phyloP scores from a whole-genome alignment of 2,797 vertebrate species.

The Neoniphon sammara region DNA sequence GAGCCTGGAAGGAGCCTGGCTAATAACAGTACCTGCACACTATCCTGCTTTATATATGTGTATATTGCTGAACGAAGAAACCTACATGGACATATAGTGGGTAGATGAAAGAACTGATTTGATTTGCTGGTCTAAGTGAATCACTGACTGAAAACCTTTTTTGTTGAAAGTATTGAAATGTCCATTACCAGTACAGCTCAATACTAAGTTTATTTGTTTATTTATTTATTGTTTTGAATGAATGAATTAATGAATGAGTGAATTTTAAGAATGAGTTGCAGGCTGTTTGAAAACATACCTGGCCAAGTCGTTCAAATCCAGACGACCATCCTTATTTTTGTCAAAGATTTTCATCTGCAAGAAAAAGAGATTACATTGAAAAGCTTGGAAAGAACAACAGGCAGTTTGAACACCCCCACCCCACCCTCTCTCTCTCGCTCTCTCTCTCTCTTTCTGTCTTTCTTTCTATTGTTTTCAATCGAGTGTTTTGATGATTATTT shows the following conservation, averaged over 20 bases:
- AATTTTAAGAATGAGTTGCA: not conserved
- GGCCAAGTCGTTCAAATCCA: conserved; percentile 96
- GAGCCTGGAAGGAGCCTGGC: too few relatives aligned
- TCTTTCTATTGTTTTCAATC: not conserved
- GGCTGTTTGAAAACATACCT: conserved; percentile 79
- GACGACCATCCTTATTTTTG: conserved; percentile 94
- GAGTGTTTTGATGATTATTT: conserved; percentile 1
- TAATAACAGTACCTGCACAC: too few relatives aligned
- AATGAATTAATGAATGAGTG: too few relatives aligned
- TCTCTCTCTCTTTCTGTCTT: not conserved
- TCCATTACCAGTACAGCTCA: not conserved
- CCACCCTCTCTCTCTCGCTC: not conserved
- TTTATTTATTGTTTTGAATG: too few relatives aligned
- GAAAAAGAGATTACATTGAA: not conserved
- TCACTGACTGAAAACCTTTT: not conserved
- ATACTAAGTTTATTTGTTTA: not conserved
- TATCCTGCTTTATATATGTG: too few relatives aligned
- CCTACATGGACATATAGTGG: too few relatives aligned
- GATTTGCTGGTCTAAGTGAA: too few relatives aligned
- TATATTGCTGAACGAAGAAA: not conserved
- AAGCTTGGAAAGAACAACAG: not conserved
- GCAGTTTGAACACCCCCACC: not conserved
- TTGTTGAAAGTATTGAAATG: not conserved
- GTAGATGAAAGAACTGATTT: not conserved
- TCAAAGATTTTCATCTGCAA: conserved; percentile 98